Evolutionary conservation across 1,140 invertebrate genomes (phyloP), one percentile per base, ranked within the genome.

Genomic region (Bradynema listronoti): DNA sequence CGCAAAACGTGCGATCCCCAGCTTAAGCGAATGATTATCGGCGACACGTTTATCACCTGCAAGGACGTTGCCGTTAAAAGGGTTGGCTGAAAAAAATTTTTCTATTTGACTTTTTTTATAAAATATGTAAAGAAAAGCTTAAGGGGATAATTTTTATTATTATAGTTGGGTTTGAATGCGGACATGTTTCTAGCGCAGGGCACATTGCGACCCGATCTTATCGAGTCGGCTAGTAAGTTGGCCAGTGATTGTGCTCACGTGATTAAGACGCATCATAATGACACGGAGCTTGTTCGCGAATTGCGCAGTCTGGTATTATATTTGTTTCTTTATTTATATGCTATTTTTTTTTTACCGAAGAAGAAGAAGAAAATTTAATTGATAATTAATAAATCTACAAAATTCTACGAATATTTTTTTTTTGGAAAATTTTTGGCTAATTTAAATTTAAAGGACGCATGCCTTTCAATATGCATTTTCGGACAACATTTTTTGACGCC

Each of bases 251-350:
- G 84, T 69, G 94, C 94, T 4, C 89, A 93, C 79, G 87, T 87
- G 11, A 99, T 99, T 71, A 99, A 99, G 82, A 98, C 94, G n/a
- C 94, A 99, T 81, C 94, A 99, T 82, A 99, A 99, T 80, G 94
- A 98, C 79, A 95, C 89, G 33, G 90, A 90, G 73, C 83, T 97
- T 22, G 90, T 99, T n/a, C 81, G 91, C 65, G 83, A 87, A 75
- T 82, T 98, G 47, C 82, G 94, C 58, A 83, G 85, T 64, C 69
- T 79, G 75, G 59, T 61, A 39, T 22, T 77, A 76, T 16, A 24
- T 56, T 41, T 43, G n/a, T 47, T n/a, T n/a, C n/a, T n/a, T 43
- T 14, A 11, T 22, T 47, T 7, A n/a, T 24, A 25, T 14, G 22
- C 19, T n/a, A 27, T 1, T 7, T n/a, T n/a, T n/a, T n/a, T n/a